Conservation (phyloP, 2,113 vertebrate genomes). For the Mugil cephalus region DNA sequence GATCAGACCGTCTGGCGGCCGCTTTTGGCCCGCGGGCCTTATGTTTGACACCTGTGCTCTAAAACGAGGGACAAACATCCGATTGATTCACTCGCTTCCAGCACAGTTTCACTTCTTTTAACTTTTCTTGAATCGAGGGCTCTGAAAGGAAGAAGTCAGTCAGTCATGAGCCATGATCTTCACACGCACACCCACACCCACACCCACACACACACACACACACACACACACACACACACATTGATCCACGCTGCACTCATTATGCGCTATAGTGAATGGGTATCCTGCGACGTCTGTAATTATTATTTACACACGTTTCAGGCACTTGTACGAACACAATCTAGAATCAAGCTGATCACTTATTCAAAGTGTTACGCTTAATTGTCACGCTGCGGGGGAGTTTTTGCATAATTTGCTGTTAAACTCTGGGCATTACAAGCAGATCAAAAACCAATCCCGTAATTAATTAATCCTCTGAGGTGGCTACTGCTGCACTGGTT, state of each 20-base stretch:
- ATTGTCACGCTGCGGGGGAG: conserved; percentile 61
- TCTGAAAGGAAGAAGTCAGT: conserved; percentile 47
- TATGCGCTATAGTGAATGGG: neutral
- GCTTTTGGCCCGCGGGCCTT: too few relatives aligned
- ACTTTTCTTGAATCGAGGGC: conserved; percentile 35
- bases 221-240: neutral
- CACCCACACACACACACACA: too few relatives aligned
- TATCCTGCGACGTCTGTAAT: conserved; percentile 21
- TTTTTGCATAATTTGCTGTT: conserved; percentile 57
- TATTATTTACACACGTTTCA: conserved; percentile 57
- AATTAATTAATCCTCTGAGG: conserved; percentile 61
- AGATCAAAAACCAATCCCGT: conserved; percentile 63
- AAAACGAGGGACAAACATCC: conserved; percentile 17
- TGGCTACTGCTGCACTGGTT: conserved; percentile 36
- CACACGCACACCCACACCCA: neutral
- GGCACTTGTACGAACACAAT: conserved; percentile 37
- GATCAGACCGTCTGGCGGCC: too few relatives aligned
- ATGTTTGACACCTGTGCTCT: too few relatives aligned
- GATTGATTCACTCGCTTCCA: conserved; percentile 6
- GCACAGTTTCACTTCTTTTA: conserved; percentile 46
- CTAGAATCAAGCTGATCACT: conserved; percentile 51
- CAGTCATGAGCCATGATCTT: conserved; percentile 27
- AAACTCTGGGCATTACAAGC: conserved; percentile 57
- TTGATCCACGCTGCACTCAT: neutral
- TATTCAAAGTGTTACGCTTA: conserved; percentile 58